Percentiles rank a stretch among this genome's conserved stretches.
Conservation (phyloP, 1,140 invertebrate genomes). For the Euglossa dilemma region DNA sequence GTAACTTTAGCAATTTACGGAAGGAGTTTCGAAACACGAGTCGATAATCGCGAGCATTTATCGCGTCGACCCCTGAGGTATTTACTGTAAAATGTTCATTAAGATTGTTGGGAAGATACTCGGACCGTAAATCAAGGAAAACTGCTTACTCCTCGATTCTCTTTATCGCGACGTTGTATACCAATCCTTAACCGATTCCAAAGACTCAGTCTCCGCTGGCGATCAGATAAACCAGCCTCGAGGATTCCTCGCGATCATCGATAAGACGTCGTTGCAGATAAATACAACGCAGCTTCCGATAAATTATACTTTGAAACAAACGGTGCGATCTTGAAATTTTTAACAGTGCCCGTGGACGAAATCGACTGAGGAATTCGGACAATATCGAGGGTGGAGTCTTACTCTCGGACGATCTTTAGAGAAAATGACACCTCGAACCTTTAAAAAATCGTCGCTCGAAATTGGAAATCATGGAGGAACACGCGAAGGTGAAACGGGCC, state of each 20-base stretch:
- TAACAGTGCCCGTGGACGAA: too few relatives aligned
- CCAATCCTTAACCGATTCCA: neutral
- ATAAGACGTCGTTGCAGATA: too few relatives aligned
- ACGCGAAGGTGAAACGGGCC: neutral
- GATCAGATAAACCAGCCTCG: neutral
- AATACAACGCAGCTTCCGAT: neutral
- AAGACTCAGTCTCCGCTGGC: neutral
- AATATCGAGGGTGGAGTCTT: too few relatives aligned
- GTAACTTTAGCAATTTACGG: too few relatives aligned
- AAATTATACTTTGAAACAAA: neutral
- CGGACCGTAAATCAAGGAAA: neutral
- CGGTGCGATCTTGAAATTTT: too few relatives aligned
- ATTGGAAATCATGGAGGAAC: constrained; percentile 20
- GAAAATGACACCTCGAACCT: too few relatives aligned
- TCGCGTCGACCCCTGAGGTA: neutral
- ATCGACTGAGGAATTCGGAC: too few relatives aligned
- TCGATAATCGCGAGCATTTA: too few relatives aligned
- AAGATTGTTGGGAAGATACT: too few relatives aligned
- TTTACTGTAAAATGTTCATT: neutral
- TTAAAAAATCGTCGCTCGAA: too few relatives aligned
- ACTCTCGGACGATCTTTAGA: too few relatives aligned
- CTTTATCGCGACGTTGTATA: neutral
- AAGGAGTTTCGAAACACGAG: too few relatives aligned
- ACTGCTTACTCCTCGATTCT: neutral
- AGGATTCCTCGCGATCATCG: neutral